Percentiles rank a stretch among this genome's conserved stretches.
phyloP scores from a whole-genome alignment of 2,888 invertebrate genomes.

The Ophioninae sp. region DNA sequence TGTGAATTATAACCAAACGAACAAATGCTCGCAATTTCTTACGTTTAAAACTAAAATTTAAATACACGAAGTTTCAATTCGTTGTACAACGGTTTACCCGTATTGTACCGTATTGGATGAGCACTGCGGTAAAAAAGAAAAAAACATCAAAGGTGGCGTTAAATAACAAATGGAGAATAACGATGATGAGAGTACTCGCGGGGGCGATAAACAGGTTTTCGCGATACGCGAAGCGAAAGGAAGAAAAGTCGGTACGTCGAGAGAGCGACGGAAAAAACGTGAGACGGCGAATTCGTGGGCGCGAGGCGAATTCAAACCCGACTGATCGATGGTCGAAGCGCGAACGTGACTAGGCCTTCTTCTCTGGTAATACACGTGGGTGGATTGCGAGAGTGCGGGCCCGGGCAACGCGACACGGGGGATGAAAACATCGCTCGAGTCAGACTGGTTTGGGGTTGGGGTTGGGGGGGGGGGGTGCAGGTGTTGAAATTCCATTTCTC shows the following conservation, averaged over 20 bases:
- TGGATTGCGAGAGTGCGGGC: constrained; percentile 8
- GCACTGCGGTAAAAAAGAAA: too few relatives aligned
- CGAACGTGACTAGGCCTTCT: constrained; percentile 77
- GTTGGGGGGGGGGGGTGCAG: constrained; percentile 68
- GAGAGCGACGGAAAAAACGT: constrained; percentile 54
- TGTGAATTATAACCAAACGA: too few relatives aligned
- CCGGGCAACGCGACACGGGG: constrained; percentile 63
- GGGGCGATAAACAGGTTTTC: constrained; percentile 45
- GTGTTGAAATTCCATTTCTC: constrained; percentile 77
- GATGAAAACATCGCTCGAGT: constrained; percentile 52
- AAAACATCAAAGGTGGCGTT: too few relatives aligned
- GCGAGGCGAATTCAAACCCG: constrained; percentile 64
- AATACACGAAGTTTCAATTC: too few relatives aligned
- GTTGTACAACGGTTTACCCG: too few relatives aligned
- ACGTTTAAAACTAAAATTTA: too few relatives aligned
- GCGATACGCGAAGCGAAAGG: constrained; percentile 24
- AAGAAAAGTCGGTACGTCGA: constrained; percentile 58
- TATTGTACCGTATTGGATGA: too few relatives aligned
- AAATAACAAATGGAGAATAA: too few relatives aligned
- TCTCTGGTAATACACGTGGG: constrained; percentile 63
- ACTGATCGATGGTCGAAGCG: constrained; percentile 74
- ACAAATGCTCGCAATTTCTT: too few relatives aligned
- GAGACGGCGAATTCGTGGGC: constrained; percentile 52
- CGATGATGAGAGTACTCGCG: constrained; percentile 15
- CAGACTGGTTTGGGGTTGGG: constrained; percentile 45